These are phyloP conservation scores for Pluvialis apricaria DNA, from an alignment of 2,113 vertebrate species.

Conservation along the genomic window DNA sequence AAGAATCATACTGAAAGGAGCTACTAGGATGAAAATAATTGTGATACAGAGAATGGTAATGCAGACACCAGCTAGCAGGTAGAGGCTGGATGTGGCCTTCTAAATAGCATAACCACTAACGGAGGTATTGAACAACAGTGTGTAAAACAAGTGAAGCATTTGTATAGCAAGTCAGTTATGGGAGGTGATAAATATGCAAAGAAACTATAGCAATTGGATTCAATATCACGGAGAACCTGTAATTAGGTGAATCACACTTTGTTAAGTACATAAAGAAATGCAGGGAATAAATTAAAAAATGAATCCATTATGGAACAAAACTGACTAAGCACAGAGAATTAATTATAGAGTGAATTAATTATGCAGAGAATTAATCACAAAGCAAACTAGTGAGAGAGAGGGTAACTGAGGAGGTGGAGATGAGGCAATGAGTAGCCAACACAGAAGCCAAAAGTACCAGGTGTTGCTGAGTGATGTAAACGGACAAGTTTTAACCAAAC, in stretches of 20 bases:
- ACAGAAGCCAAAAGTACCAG: neutral
- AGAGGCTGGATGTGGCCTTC: neutral
- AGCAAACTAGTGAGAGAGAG: neutral
- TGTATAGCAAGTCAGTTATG: neutral
- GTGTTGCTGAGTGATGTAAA: neutral
- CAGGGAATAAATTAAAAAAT: neutral
- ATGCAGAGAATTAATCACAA: neutral
- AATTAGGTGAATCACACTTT: conserved; percentile 13
- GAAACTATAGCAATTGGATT: neutral
- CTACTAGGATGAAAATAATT: neutral
- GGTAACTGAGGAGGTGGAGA: neutral
- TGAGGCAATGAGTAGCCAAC: neutral
- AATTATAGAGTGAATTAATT: neutral
- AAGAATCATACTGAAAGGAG: neutral
- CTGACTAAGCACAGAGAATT: neutral
- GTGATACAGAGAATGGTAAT: neutral
- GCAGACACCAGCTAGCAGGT: neutral
- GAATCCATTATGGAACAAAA: neutral
- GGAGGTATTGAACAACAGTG: neutral
- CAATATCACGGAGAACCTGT: neutral
- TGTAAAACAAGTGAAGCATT: neutral
- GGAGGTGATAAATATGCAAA: neutral
- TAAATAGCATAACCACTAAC: neutral
- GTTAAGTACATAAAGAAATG: neutral
- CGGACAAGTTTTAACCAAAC: neutral